Conservation (phyloP, 2,797 vertebrate species). For the Phrynocephalus forsythii region DNA sequence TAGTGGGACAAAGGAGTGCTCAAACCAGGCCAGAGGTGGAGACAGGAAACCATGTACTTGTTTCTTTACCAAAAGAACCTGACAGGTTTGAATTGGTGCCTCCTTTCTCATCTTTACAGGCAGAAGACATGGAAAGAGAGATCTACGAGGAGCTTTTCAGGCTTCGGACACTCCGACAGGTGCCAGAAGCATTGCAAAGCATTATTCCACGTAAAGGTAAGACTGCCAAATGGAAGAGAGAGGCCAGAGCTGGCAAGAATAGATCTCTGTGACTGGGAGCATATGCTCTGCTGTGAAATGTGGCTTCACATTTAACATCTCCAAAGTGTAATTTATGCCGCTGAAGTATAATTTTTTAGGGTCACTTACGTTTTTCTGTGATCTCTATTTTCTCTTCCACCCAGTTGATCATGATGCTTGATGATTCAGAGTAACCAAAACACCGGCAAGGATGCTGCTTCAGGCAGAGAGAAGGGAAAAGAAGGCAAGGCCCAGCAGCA, state of each 20-base stretch:
- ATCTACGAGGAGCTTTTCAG: slow-evolving; percentile 21
- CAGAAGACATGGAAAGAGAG: background rate
- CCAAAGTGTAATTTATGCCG: background rate
- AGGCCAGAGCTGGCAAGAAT: background rate
- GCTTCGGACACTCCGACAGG: slow-evolving; percentile 8
- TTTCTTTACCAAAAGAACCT: background rate
- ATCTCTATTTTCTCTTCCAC: background rate
- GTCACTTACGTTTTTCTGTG: background rate
- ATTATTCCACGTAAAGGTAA: slow-evolving; percentile 30
- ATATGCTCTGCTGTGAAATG: background rate
- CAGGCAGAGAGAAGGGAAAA: background rate
- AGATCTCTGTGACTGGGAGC: background rate
- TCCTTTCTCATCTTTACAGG: background rate
- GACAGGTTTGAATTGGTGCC: background rate
- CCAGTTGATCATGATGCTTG: background rate
- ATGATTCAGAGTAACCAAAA: background rate
- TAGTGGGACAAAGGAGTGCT: background rate
- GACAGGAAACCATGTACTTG: background rate
- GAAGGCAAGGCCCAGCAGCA: background rate
- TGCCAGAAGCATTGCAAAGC: slow-evolving; percentile 30
- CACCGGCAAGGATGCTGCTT: background rate
- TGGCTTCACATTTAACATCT: background rate
- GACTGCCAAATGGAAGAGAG: background rate
- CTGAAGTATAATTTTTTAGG: background rate
- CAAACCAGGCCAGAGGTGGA: background rate